These are phyloP conservation scores for Danionella cerebrum DNA, from an alignment of 2,113 vertebrate genomes.

Conservation along the genomic window DNA sequence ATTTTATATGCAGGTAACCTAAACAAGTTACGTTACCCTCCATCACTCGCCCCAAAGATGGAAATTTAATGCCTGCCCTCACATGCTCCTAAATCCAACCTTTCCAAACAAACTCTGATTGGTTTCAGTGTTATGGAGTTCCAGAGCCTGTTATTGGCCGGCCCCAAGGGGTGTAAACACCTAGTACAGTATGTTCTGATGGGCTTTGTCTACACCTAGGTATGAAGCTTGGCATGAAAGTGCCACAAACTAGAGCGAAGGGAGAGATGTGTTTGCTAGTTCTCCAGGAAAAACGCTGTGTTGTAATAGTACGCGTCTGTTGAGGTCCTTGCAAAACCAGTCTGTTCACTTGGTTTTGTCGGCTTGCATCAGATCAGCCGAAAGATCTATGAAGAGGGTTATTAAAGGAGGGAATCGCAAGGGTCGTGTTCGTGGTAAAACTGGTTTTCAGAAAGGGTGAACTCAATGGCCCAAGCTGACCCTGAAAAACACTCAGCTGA, in stretches of 20 bases:
- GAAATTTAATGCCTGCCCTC: neutral
- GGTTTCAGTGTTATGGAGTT: neutral
- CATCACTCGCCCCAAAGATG: neutral
- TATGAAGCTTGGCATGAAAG: conserved; percentile 30
- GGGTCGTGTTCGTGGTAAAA: neutral
- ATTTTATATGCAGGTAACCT: neutral
- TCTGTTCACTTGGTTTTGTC: neutral
- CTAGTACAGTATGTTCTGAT: conserved; percentile 24
- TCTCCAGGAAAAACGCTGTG: neutral
- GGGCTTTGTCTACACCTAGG: neutral
- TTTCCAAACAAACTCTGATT: neutral
- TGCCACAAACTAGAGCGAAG: neutral
- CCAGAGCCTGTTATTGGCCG: neutral
- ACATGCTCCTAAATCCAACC: neutral
- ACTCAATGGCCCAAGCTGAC: neutral
- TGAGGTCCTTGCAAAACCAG: neutral
- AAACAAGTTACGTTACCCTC: neutral
- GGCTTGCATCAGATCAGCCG: neutral
- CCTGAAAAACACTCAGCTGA: neutral
- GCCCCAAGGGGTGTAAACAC: neutral
- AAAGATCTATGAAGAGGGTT: neutral
- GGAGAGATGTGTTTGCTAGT: neutral
- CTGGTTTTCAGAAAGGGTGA: neutral
- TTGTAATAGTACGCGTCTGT: neutral
- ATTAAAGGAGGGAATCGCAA: too few species aligned